Percentiles rank a stretch among this genome's conserved stretches.
Conservation (phyloP, 2,797 vertebrate genomes). For the Dendrocincla fuliginosa region DNA sequence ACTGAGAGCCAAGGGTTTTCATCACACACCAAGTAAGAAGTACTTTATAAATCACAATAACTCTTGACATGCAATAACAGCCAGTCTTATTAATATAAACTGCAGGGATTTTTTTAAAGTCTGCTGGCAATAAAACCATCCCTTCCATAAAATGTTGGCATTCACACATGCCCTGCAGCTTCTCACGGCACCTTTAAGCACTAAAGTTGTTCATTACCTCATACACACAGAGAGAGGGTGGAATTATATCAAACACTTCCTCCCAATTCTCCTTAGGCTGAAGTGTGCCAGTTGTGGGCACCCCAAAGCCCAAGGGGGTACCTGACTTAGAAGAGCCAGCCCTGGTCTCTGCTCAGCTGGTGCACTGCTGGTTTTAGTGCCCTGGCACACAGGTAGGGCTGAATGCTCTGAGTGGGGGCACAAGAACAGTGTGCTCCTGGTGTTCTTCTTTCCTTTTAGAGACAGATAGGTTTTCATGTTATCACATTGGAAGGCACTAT, state of each 20-base stretch:
- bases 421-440: fast-evolving
- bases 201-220: conserved; percentile 49
- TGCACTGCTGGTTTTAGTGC: neutral
- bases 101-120: conserved; percentile 38
- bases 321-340: neutral
- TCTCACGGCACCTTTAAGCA: conserved; percentile 48
- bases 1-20: conserved; percentile 65
- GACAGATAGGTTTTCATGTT: neutral
- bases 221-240: neutral
- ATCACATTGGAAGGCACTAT: fast-evolving
- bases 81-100: conserved; percentile 76
- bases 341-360: no score
- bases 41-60: conserved; percentile 77
- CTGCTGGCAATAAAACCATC: conserved; percentile 67
- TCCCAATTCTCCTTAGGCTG: neutral
- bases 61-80: conserved; percentile 74
- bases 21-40: conserved; percentile 63
- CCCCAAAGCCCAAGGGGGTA: neutral
- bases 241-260: neutral
- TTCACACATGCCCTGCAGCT: conserved; percentile 54
- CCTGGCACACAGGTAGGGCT: fast-evolving
- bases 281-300: neutral
- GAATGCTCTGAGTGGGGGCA: neutral
- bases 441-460: neutral
- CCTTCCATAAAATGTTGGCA: conserved; percentile 63